Base-by-base conservation (phyloP, 2,113 vertebrate genomes). In the Epinephelus fuscoguttatus region DNA sequence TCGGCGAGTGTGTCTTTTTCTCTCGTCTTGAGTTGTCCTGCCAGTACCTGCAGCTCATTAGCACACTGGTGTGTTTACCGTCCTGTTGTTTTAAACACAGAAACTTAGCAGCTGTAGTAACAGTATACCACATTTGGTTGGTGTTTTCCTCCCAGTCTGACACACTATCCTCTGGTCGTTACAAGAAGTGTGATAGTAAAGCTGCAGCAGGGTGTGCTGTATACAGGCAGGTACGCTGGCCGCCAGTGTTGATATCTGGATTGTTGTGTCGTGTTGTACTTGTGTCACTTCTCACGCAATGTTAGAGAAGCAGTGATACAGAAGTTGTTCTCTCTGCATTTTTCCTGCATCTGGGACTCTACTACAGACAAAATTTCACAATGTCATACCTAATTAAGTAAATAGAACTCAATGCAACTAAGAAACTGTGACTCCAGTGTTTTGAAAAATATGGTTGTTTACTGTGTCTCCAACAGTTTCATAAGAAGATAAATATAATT, bases 11-110 rank as follows among this genome's bases (percentile, higher is more conserved):
- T 1, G 33, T 47, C 11, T 33, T 37, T 59, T 23, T 70, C 2
- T 45, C 42, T 57, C 52, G 9, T 42, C 53, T 49, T 2, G 2
- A 63, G 25, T 55, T 75, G 33, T 40, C 59, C 42, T 66, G 27
- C 68, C 3, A 6, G 40, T 27, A 64, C 37, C 60, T 77, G 69
- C 30, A 11, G 42, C 82, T 84, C 75, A 78, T 84, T 73, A 84
- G 68, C 68, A n/a, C 52, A 6, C 59, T 49, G 50, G 0, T 52
- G 59, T 78, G 60, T 67, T 72, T 53, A 40, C 60, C 27, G 23
- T 57, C n/a, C 2, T 23, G 13, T 60, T 42, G 7, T 27, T 27
- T 7, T 18, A 21, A 37, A 27, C 21, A 4, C 11, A 59, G 61
- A 27, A 57, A 57, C 60, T 3, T 7, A 6, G 68, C 14, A 47